These are phyloP conservation scores for Serripes groenlandicus DNA, from an alignment of 2,888 invertebrate species.

Conservation along the genomic window DNA sequence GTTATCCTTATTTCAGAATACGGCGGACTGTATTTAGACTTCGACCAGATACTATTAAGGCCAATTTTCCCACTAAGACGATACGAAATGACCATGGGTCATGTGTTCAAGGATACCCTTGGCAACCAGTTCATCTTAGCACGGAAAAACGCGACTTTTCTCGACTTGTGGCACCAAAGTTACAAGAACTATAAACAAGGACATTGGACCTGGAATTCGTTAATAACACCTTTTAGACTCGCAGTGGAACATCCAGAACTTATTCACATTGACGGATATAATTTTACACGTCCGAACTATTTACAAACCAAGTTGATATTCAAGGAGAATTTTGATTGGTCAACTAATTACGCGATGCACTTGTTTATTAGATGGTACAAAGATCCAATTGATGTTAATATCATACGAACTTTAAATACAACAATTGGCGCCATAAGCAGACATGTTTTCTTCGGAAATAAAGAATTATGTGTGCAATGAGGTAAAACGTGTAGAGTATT, in stretches of 20 bases:
- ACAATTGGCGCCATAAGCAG: constrained; percentile 23
- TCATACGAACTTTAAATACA: constrained; percentile 24
- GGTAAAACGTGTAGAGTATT: too few relatives aligned
- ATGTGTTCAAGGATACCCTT: background rate
- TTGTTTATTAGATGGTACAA: constrained; percentile 9
- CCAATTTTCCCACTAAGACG: constrained; percentile 7
- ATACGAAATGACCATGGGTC: constrained; percentile 14
- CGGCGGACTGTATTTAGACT: constrained; percentile 36
- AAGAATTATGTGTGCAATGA: constrained; percentile 23
- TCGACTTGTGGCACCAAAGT: constrained; percentile 22
- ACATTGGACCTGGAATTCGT: constrained; percentile 12
- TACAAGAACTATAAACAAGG: constrained; percentile 26
- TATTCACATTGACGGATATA: constrained; percentile 33
- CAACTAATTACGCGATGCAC: constrained; percentile 33
- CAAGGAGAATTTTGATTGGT: constrained; percentile 26
- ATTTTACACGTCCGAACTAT: constrained; percentile 32
- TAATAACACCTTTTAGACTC: background rate
- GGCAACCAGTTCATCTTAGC: constrained; percentile 25
- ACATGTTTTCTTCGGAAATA: constrained; percentile 38
- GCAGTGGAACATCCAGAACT: constrained; percentile 17
- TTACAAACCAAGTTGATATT: background rate
- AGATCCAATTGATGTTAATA: constrained; percentile 3
- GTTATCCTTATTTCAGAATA: constrained; percentile 24
- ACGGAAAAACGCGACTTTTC: constrained; percentile 27
- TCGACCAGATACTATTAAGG: constrained; percentile 22